Evolutionary conservation across 2,888 invertebrate species (phyloP), one percentile per base, ranked within the genome.

Genomic region (Spodoptera littoralis): DNA sequence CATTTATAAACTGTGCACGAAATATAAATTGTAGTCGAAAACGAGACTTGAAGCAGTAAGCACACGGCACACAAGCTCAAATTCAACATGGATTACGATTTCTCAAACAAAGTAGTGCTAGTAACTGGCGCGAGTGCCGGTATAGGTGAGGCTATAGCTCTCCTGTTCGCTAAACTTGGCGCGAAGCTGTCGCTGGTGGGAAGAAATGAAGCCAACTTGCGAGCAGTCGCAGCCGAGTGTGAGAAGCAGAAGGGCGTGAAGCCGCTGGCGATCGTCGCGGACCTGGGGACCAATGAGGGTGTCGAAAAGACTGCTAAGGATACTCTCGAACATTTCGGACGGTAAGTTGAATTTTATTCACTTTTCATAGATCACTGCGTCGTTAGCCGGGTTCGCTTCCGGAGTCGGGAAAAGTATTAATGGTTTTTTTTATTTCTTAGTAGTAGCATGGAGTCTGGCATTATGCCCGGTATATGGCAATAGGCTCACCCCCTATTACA

Each of bases 61-160:
- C 48, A n/a, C 24, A 3, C 27, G 24, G 48, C 8, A 12, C 12
- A 3, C n/a, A n/a, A 48, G 47, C 3, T n/a, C 27, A 27, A 5
- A 0, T 11, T 24, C 4, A 27, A 27, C 27, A 48, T 47, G 47
- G 52, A 52, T 43, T 52, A 77, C 4, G 69, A 81, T 57, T 85
- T 86, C 57, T 57, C 79, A 0, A 63, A 76, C 30, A 86, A 86
- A 78, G 84, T 86, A 0, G 85, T 85, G 46, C 52, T 88, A 24
- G 82, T 88, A 46, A 88, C 85, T 0, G 87, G 87, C 13, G 86
- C 86, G 3, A 87, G 87, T 55, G 83, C 83, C 0, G 87, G 87
- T 0, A 84, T 87, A 8, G 87, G 87, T 0, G 82, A 83, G 55
- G 70, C 82, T 1, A 85, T 76, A 3, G 85, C 86, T 5, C 22